Evolutionary conservation across 2,113 vertebrate genomes (phyloP), one percentile per base, ranked within the genome.

Genomic region (Astatotilapia flaviijosephi): DNA sequence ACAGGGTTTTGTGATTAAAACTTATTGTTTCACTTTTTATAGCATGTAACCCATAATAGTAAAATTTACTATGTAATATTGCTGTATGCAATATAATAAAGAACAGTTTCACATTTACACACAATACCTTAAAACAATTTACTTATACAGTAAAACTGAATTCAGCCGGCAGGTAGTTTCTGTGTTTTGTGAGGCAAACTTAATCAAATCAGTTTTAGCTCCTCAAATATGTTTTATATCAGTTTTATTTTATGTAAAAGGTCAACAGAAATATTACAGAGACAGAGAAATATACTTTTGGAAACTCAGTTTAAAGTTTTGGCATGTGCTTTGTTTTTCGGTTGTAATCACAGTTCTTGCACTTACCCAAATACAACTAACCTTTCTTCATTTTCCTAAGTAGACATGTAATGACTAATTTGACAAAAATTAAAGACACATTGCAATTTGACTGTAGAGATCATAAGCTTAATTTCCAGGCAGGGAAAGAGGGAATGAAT

Each of bases 321-420:
- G n/a, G 62, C n/a, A 40, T 68, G n/a, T 68, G 35, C 4, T n/a
- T 65, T 0, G 12, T 7, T 21, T 23, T 45, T 42, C 17, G 21
- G 40, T 45, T 45, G 40, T 26, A 73, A 17, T 17, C 21, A 60
- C 28, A 19, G 3, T 60, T 60, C 56, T 60, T 58, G 13, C 23
- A 28, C 55, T 58, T 58, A 15, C 7, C 1, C 0, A 60, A 1
- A 1, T 33, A 19, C 56, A 60, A 1, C 0, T 0, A 60, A 60
- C 28, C 56, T 33, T 60, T 60, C 56, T 60, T 33, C 9, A 60
- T 60, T 60, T 60, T 60, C 56, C 56, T 60, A 60, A 60, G 28
- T 10, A 60, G 56, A 33, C 4, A 60, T 60, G 28, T 60, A 60
- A 19, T 33, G 28, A 10, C 58, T 47, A 47, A 28, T 75, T 10